Conservation (phyloP, 2,797 vertebrate species). For the Sebastes itinus region DNA sequence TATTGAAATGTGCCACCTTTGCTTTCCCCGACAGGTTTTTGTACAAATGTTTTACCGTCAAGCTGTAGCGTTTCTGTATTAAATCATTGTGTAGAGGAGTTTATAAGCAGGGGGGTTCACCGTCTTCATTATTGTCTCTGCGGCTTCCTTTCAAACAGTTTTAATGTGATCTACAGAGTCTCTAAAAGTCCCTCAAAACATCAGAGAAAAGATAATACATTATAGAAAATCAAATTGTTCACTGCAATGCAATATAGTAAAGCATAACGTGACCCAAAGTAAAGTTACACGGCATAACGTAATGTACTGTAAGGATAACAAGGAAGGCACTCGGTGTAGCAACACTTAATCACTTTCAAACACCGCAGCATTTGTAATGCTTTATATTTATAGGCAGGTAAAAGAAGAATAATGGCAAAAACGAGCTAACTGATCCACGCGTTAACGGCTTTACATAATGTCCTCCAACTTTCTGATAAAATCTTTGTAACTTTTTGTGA, state of each 20-base stretch:
- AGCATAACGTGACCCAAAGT: neutral
- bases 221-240: neutral
- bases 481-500: neutral
- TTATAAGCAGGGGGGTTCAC: neutral
- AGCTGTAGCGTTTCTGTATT: neutral
- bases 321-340: neutral
- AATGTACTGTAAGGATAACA: neutral
- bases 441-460: neutral
- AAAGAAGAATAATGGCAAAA: neutral
- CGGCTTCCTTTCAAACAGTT: neutral
- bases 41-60: neutral
- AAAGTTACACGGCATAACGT: neutral
- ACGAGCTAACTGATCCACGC: neutral
- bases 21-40: slow-evolving; percentile 7
- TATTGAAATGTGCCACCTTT: slow-evolving; percentile 25
- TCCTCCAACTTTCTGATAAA: neutral
- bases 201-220: neutral
- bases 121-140: neutral
- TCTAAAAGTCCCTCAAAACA: neutral
- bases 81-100: neutral
- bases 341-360: neutral
- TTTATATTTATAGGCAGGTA: neutral
- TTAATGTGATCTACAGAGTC: neutral
- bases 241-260: neutral
- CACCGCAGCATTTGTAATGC: neutral